These are phyloP conservation scores for Eupithecia dodoneata DNA, from an alignment of 2,888 invertebrate species.

Conservation along the genomic window DNA sequence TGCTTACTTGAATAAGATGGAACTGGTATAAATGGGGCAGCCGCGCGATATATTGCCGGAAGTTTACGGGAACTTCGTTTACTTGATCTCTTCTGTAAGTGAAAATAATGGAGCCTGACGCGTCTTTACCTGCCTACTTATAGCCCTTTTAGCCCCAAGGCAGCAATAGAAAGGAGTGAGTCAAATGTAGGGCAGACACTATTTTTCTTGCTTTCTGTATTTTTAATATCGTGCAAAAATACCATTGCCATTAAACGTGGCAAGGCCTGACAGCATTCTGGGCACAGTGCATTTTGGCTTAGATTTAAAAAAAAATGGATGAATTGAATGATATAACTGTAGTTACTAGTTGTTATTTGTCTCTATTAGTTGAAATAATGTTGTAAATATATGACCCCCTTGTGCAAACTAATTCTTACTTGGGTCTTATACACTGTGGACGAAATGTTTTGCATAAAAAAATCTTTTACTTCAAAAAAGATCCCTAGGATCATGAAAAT, in stretches of 20 bases:
- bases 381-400: too few relatives aligned
- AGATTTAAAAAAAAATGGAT: too few relatives aligned
- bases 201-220: neutral
- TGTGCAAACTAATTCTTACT: too few relatives aligned
- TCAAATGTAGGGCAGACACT: neutral
- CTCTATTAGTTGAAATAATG: too few relatives aligned
- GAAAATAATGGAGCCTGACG: slow-evolving; percentile 45
- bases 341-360: too few relatives aligned
- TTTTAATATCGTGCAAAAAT: neutral
- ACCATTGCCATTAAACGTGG: too few relatives aligned
- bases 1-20: slow-evolving; percentile 47
- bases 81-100: slow-evolving; percentile 46
- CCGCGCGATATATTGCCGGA: slow-evolving; percentile 45
- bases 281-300: too few relatives aligned
- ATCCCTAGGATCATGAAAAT: slow-evolving; percentile 8
- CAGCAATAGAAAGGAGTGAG: slow-evolving; percentile 15
- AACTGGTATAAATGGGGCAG: slow-evolving; percentile 48
- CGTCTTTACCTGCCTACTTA: slow-evolving; percentile 35
- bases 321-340: too few relatives aligned
- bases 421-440: neutral
- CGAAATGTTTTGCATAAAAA: neutral
- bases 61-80: slow-evolving; percentile 46
- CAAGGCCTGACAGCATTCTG: too few relatives aligned
- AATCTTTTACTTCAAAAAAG: neutral
- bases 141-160: slow-evolving; percentile 6